Base-by-base conservation (phyloP, 2,113 vertebrate species). In the Orthonyx spaldingii region DNA sequence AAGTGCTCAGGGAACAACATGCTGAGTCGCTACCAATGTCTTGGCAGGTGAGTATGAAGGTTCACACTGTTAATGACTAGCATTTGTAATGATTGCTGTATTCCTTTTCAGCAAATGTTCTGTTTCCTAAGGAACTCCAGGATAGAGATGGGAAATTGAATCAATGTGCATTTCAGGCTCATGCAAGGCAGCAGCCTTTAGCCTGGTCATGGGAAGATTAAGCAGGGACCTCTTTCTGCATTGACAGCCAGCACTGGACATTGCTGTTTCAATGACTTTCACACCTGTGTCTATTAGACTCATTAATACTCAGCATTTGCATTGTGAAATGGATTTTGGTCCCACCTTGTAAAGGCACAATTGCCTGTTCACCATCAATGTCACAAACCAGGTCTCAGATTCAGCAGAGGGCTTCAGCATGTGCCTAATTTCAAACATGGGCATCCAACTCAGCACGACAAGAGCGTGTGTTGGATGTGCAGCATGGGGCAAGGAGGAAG, bases 11-110 rank as follows among this genome's bases (percentile, higher is more conserved):
- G 85, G 78, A 95, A 90, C 9, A 57, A 72, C 87, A 88, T 61
- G 63, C 75, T 84, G 75, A 91, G 79, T 90, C 0, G 42, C 69
- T 77, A 82, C 70, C 2, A 1, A 37, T 41, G 46, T 71, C 81
- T 94, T 92, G 84, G 70, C 87, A 89, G 82, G 81, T 94, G 93
- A 94, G 57, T 89, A 94, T 64, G 87, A 96, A 87, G 35, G 55
- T 90, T 96, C 93, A 86, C 2, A 2, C 28, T 2, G 2, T 86
- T 88, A 92, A 91, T 77, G 59, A 95, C 59, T 90, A 93, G 59
- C 79, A 77, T 95, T 94, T 90, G 52, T 86, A 94, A 94, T 90
- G 75, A 90, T 42, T 70, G 52, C 52, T 91, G 87, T 93, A 85
- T 74, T 93, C 59, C 13, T 56, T 70, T 94, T 86, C 82, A 90